These are phyloP conservation scores for Dermolepida albohirtum DNA, from an alignment of 2,888 invertebrate species.

Conservation along the genomic window DNA sequence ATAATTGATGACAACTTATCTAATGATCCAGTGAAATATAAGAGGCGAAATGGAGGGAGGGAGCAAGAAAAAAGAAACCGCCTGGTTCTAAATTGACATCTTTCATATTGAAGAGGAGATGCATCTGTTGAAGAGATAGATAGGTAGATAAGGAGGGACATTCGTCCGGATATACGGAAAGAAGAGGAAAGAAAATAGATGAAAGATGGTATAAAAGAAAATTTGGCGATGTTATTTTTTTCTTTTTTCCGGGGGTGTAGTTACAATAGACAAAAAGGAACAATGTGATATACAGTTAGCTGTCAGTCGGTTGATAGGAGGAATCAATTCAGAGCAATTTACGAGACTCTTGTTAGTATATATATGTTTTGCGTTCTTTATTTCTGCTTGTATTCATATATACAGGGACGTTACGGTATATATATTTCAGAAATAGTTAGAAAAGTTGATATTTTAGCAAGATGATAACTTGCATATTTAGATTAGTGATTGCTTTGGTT, in stretches of 20 bases:
- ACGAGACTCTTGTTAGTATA: constrained; percentile 12
- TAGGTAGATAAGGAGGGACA: no score
- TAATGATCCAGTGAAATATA: constrained; percentile 44
- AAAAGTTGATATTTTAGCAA: no score
- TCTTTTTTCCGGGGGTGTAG: constrained; percentile 2
- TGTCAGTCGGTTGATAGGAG: constrained; percentile 50
- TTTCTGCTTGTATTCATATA: not conserved
- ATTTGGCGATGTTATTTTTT: constrained; percentile 28
- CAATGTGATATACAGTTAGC: constrained; percentile 51
- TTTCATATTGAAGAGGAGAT: no score
- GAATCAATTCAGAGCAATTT: constrained; percentile 46
- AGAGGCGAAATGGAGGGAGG: no score
- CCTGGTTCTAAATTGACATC: no score
- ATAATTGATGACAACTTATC: constrained; percentile 50
- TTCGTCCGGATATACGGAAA: constrained; percentile 15
- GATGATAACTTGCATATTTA: no score
- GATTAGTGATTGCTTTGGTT: no score
- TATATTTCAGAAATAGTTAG: no score
- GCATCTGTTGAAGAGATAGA: no score
- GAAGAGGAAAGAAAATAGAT: not conserved
- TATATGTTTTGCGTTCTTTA: constrained; percentile 21
- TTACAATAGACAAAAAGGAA: constrained; percentile 48
- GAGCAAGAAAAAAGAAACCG: no score
- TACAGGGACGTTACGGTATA: no score
- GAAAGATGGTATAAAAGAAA: constrained; percentile 23